Evolutionary conservation across 2,113 vertebrate species (phyloP).

Genomic region (Cyanoramphus novaezelandiae): DNA sequence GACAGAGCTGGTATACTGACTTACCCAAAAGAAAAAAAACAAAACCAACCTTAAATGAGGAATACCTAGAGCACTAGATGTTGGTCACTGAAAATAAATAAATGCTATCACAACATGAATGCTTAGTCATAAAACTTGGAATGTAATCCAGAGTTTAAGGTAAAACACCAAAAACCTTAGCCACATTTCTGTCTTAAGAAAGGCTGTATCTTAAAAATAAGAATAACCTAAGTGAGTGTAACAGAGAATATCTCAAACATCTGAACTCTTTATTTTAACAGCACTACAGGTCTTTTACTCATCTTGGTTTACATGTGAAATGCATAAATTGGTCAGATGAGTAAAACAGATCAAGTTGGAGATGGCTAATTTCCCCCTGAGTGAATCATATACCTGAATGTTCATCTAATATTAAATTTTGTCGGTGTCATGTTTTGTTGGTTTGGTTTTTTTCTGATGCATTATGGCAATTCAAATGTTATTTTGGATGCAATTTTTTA

Average conservation of each 20-base stretch:
- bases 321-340: neutral
- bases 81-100: neutral
- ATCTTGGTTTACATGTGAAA: neutral
- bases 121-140: neutral
- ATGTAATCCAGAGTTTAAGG: neutral
- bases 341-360: neutral
- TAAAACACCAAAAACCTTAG: neutral
- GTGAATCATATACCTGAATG: neutral
- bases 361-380: neutral
- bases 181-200: neutral
- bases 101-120: neutral
- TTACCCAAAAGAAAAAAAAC: neutral
- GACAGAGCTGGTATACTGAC: neutral
- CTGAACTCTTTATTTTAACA: neutral
- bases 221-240: fast-evolving
- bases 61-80: neutral
- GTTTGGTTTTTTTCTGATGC: neutral
- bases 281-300: neutral
- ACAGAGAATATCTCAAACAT: neutral
- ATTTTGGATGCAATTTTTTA: neutral
- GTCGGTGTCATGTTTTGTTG: neutral
- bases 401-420: neutral
- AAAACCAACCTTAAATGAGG: neutral
- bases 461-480: neutral
- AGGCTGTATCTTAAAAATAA: neutral